Base-by-base conservation (phyloP, 2,113 vertebrate species). In the Podocnemis expansa region DNA sequence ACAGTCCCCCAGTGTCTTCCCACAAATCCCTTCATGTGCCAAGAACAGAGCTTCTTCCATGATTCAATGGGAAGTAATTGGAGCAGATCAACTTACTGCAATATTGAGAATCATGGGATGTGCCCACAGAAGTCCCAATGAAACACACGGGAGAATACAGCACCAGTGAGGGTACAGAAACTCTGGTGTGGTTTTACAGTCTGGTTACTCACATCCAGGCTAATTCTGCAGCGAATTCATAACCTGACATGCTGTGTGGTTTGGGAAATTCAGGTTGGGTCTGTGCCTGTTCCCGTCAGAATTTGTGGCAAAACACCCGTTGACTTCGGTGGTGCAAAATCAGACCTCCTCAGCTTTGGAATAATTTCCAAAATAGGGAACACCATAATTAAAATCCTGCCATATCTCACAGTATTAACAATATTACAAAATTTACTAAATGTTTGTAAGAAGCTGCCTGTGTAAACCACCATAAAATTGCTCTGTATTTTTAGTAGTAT, bases 161-260 rank as follows among this genome's bases (percentile, higher is more conserved):
- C n/a, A 70, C n/a, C 67, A 70, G 19, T 70, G n/a, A 70, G 17
- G n/a, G 43, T 22, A 43, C 24, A 75, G 70, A 43, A 43, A 75
- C n/a, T 41, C 25, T 38, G 41, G 24, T 25, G 41, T 25, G 24
- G 38, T 25, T 75, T 24, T 16, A n/a, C 6, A 86, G 38, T 0
- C 1, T 5, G 51, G 78, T 81, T 0, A 0, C 29, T 29, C 12
- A 29, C 21, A 83, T 24, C 24, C n/a, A 52, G 19, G 43, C 10
- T 5, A 13, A 22, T 31, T 51, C 31, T 49, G 31, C 47, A 51
- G 70, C 1, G 21, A 43, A 75, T 43, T 75, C 70, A 41, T 25
- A 25, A 5, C 22, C 22, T 75, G 41, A 75, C 70, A 41, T 13
- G 38, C 70, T 58, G 51, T 52, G 56, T 29, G 51, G 51, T 12